Conservation (phyloP, 1,140 invertebrate species). For the Sminthurides bifidus region DNA sequence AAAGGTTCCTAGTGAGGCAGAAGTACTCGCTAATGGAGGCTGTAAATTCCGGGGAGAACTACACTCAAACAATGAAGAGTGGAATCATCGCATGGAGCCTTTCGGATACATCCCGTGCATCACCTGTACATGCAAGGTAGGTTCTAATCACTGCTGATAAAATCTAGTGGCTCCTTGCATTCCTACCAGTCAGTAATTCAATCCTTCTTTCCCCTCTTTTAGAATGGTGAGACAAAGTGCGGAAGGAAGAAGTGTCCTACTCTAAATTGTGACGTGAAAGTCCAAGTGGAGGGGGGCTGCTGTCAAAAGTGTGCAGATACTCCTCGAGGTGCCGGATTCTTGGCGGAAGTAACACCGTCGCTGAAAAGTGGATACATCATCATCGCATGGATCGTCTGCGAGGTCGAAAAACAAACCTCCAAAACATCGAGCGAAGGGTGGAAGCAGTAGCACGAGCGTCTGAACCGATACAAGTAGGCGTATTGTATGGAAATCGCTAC, state of each 20-base stretch:
- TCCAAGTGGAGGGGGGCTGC: slow-evolving; percentile 29
- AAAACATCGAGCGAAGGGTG: slow-evolving; percentile 25
- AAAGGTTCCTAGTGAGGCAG: slow-evolving; percentile 41
- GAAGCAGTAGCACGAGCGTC: slow-evolving; percentile 1
- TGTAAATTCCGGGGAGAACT: slow-evolving; percentile 52
- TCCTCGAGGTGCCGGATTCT: not conserved
- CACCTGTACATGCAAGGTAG: slow-evolving; percentile 75
- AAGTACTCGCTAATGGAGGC: slow-evolving; percentile 60
- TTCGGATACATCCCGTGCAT: slow-evolving; percentile 75
- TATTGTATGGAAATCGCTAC: not conserved
- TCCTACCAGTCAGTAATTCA: too few relatives aligned
- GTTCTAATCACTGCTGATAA: slow-evolving; percentile 23
- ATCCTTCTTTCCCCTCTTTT: slow-evolving; percentile 22
- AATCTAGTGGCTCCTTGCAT: too few relatives aligned
- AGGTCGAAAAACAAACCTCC: slow-evolving; percentile 11
- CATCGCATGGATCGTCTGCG: not conserved
- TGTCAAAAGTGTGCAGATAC: slow-evolving; percentile 29
- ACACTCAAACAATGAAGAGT: slow-evolving; percentile 66
- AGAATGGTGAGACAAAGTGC: slow-evolving; percentile 68
- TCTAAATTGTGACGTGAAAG: slow-evolving; percentile 26
- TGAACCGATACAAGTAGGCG: not conserved
- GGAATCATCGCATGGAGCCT: slow-evolving; percentile 63
- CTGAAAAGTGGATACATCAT: too few relatives aligned
- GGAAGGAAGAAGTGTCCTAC: slow-evolving; percentile 62
- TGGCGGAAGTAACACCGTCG: not conserved